Percentiles rank a stretch among this genome's conserved stretches.
phyloP scores from a whole-genome alignment of 2,797 vertebrate genomes.

The Gorsachius magnificus region DNA sequence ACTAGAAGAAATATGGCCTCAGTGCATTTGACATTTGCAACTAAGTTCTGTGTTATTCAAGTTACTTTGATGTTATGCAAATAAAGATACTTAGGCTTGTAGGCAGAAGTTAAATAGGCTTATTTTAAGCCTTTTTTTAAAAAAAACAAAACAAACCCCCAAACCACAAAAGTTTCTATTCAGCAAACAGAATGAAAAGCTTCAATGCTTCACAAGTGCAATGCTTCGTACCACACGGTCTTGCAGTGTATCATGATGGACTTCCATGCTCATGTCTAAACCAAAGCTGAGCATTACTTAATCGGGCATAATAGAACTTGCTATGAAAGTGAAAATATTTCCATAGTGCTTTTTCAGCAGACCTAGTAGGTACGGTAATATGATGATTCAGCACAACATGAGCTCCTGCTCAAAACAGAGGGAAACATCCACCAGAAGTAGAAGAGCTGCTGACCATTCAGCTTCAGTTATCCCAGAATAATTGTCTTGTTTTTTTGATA shows the following conservation, averaged over 20 bases:
- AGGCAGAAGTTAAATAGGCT: neutral
- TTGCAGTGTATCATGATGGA: neutral
- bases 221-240: rapidly evolving
- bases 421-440: neutral
- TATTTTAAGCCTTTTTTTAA: neutral
- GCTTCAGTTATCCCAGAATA: neutral
- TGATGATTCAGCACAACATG: neutral
- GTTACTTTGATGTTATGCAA: neutral
- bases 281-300: neutral
- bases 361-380: neutral
- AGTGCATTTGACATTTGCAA: neutral
- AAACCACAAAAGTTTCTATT: neutral
- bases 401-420: neutral
- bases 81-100: neutral
- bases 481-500: neutral
- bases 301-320: neutral
- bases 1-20: neutral
- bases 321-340: slow-evolving; percentile 1
- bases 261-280: neutral
- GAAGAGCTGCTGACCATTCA: slow-evolving; percentile 10
- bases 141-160: too few relatives aligned
- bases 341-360: slow-evolving; percentile 28
- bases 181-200: neutral
- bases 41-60: neutral
- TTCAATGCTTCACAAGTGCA: neutral